Evolutionary conservation across 2,113 vertebrate genomes (phyloP), one percentile per base, ranked within the genome.

Genomic region (Pygoscelis antarcticus): DNA sequence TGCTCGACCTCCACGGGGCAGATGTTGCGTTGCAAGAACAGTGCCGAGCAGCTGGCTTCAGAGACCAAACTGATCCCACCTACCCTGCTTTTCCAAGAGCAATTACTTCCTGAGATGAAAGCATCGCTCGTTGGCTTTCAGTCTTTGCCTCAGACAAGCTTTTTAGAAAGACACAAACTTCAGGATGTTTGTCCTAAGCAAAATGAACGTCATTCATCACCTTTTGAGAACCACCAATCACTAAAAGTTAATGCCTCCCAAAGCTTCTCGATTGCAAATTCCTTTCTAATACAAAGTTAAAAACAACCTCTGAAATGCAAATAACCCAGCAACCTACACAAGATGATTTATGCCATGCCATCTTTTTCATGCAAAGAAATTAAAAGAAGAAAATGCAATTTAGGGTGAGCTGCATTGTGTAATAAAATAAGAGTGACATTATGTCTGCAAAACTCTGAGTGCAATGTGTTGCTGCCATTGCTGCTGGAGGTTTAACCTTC

Each of bases 291-390:
- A 91, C 86, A 64, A 96, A 97, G 97, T 89, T 96, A 72, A 96
- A 97, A 97, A 91, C 87, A 95, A 62, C 81, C 83, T 97, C 94
- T 96, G 94, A 94, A 94, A 93, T 98, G 96, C 96, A 95, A 98
- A 96, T 89, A 93, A 55, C 85, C 87, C 87, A 93, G 52, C 90
- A 42, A 22, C 81, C 83, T 89, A 82, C 86, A 62, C 51, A 8
- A 64, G 60, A 96, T 96, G 93, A 96, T 97, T 97, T 96, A 95
- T 95, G 80, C 85, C 94, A 23, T 52, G 68, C 27, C 93, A 89
- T 34, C 75, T 75, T 95, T 80, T 90, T 84, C 85, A 88, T 68
- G 77, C 64, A 97, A 95, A 96, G 95, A 94, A 97, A 96, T 97
- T 96, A 95, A 96, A 91, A 95, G 40, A 94, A 89, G 81, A 75